A percentile compares a stretch with the other conserved stretches of the same genome.
Conservation (phyloP, 1,140 invertebrate genomes). For the Caenorhabditis latens region DNA sequence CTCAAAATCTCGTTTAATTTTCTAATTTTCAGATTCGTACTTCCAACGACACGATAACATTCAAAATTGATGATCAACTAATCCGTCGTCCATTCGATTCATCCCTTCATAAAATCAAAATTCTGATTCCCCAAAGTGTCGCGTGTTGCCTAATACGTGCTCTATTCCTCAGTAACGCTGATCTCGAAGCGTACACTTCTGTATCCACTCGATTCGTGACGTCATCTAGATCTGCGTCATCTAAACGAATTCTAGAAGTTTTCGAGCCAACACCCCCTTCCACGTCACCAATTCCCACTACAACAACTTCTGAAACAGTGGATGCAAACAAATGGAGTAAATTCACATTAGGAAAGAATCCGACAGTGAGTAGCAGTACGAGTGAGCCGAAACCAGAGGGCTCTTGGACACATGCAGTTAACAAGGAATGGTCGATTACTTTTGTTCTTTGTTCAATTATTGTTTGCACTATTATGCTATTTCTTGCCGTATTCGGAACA, state of each 20-base stretch:
- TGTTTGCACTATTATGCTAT: constrained; percentile 39
- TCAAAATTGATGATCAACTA: constrained; percentile 29
- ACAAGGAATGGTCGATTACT: constrained; percentile 43
- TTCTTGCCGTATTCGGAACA: constrained; percentile 29
- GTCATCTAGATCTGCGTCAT: neutral
- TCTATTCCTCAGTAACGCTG: constrained; percentile 23
- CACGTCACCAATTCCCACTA: neutral
- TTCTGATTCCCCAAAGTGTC: constrained; percentile 33
- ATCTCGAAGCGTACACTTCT: constrained; percentile 29
- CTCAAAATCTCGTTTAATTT: neutral
- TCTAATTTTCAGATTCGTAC: neutral
- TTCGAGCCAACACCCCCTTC: neutral
- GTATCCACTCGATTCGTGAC: constrained; percentile 12
- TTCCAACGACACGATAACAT: constrained; percentile 13
- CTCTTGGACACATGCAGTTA: constrained; percentile 16
- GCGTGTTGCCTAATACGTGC: constrained; percentile 32
- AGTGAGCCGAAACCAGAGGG: neutral
- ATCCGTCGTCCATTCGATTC: constrained; percentile 12
- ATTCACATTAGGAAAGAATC: constrained; percentile 21
- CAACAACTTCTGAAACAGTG: neutral
- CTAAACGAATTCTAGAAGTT: constrained; percentile 29
- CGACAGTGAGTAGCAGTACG: neutral
- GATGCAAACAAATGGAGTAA: constrained; percentile 38
- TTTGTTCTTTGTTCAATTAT: constrained; percentile 16
- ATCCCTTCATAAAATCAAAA: neutral